These are phyloP conservation scores for Chionomys nivalis DNA, from an alignment of 2,113 vertebrate genomes.

Conservation along the genomic window DNA sequence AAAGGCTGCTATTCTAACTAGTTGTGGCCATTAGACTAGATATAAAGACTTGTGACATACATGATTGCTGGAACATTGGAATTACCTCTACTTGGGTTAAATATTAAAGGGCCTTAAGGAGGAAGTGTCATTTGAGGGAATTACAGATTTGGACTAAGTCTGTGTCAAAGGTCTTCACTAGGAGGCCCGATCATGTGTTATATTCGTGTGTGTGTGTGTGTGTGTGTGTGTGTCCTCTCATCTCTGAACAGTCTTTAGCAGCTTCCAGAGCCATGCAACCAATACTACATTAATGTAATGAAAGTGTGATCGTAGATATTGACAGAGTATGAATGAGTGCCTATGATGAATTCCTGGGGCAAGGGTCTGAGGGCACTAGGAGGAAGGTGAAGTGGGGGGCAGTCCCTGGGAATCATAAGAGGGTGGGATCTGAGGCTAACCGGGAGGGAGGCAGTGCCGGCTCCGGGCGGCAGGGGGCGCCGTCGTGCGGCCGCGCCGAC, in stretches of 20 bases:
- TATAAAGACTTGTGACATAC: neutral
- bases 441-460: neutral
- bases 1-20: neutral
- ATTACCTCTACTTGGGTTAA: neutral
- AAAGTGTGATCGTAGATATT: neutral
- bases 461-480: slow-evolving; percentile 67
- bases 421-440: neutral
- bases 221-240: neutral
- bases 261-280: neutral
- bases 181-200: neutral
- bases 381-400: neutral
- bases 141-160: neutral
- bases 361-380: neutral
- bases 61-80: neutral
- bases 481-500: neutral
- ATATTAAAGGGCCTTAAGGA: neutral
- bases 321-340: neutral
- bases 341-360: neutral
- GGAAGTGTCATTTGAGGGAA: neutral
- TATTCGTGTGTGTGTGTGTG: neutral
- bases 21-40: neutral
- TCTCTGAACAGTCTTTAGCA: neutral
- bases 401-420: too few relatives aligned
- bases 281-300: neutral
- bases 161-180: neutral